These are phyloP conservation scores for Grallaria varia DNA, from an alignment of 2,113 vertebrate genomes.

Conservation along the genomic window DNA sequence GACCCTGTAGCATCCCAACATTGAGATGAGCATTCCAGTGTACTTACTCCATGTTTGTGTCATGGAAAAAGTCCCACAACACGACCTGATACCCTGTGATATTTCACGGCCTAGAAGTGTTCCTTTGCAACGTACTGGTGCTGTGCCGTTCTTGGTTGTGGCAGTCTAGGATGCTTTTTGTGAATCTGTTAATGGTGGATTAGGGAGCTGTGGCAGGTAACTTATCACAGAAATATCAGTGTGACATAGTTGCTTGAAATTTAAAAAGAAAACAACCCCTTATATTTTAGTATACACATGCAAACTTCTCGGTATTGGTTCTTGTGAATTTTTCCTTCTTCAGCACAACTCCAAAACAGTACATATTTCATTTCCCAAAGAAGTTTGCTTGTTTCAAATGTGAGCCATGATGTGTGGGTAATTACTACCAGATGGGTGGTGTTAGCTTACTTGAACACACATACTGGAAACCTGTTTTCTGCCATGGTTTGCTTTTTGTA, in stretches of 20 bases:
- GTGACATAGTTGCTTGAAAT: not conserved
- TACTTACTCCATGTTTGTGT: not conserved
- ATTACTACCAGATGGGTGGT: not conserved
- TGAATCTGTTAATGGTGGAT: not conserved
- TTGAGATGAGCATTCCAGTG: not conserved
- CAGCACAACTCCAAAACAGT: not conserved
- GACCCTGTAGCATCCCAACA: accelerated
- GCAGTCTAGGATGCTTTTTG: not conserved
- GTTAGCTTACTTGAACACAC: not conserved
- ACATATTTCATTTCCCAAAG: not conserved
- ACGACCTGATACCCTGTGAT: accelerated
- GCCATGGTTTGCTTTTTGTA: not conserved
- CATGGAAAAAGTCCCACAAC: accelerated
- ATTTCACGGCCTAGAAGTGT: not conserved
- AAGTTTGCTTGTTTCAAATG: not conserved
- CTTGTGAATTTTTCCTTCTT: not conserved
- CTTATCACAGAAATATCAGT: not conserved
- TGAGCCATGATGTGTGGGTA: not conserved
- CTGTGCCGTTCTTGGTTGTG: not conserved
- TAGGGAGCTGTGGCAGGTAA: not conserved
- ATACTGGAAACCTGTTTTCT: accelerated
- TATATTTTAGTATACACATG: not conserved
- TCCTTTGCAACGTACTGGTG: not conserved
- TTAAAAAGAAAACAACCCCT: not conserved
- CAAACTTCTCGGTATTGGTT: not conserved